A percentile compares a stretch with the other conserved stretches of the same genome.
Evolutionary conservation across 2,113 vertebrate species (phyloP).

Genomic region (Isichthys henryi): DNA sequence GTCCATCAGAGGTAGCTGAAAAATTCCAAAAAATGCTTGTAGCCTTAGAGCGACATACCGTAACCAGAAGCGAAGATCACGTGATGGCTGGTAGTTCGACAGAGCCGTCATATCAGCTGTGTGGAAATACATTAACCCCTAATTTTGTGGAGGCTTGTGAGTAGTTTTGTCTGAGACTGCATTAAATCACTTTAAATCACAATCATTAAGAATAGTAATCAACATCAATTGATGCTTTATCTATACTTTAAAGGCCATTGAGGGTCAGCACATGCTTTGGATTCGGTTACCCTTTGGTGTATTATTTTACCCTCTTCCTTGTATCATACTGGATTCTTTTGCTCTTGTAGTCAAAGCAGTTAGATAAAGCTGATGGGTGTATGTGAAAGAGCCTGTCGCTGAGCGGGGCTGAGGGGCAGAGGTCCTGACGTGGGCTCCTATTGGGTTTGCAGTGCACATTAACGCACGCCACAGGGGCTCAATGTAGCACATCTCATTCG

Average conservation of each 20-base stretch:
- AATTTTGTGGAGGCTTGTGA: background rate
- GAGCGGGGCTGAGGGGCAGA: background rate
- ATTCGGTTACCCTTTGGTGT: background rate
- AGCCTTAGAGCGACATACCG: background rate
- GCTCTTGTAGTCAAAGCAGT: background rate
- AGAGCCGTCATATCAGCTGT: background rate
- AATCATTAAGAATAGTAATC: background rate
- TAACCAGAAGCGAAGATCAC: background rate
- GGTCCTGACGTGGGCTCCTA: background rate
- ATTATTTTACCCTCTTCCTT: background rate
- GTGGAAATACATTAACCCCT: background rate
- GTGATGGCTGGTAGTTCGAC: background rate
- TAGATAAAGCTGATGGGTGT: background rate
- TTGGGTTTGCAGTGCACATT: background rate
- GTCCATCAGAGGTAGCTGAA: background rate
- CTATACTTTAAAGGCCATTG: background rate
- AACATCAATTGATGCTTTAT: background rate
- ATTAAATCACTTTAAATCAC: background rate
- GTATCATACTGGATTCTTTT: background rate
- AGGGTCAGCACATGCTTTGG: background rate
- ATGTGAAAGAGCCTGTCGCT: background rate
- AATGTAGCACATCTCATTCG: background rate
- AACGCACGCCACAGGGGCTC: background rate
- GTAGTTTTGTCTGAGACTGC: background rate
- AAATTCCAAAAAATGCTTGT: background rate